Conservation (phyloP, 2,797 vertebrate species). For the Mus minutoides region DNA sequence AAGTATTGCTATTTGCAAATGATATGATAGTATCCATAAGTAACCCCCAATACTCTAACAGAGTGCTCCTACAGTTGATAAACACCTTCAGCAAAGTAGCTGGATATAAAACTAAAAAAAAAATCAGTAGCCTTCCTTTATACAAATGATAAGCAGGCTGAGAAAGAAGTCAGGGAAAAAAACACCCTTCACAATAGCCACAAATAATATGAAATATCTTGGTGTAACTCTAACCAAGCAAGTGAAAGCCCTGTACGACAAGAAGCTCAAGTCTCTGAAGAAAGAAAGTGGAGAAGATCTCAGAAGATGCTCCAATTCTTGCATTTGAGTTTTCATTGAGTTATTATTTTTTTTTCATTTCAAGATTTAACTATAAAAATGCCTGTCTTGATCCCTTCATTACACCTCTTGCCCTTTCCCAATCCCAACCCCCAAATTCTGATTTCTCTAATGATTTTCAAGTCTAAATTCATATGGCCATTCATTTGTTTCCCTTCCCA, state of each 20-base stretch:
- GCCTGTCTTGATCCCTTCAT: not conserved
- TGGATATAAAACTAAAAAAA: not conserved
- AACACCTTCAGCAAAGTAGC: not conserved
- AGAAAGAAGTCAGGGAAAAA: not conserved
- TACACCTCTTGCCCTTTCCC: not conserved
- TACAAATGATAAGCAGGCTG: not conserved
- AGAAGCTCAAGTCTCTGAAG: not conserved
- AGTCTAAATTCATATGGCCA: fast-evolving
- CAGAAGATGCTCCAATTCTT: not conserved
- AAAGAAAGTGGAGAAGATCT: not conserved
- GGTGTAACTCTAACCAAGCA: not conserved
- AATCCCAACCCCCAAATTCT: not conserved
- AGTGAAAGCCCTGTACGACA: not conserved
- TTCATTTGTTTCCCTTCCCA: not conserved
- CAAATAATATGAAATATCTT: not conserved
- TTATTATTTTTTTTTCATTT: not conserved
- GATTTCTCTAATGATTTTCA: not conserved
- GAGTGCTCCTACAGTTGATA: not conserved
- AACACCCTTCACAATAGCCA: not conserved
- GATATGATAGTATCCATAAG: not conserved
- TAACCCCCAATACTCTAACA: not conserved
- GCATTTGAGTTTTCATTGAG: not conserved
- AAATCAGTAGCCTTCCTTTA: not conserved
- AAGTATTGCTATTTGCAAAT: not conserved
- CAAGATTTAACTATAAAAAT: not conserved